Evolutionary conservation across 2,888 invertebrate genomes (phyloP).

Genomic region (Parnassius smintheus): DNA sequence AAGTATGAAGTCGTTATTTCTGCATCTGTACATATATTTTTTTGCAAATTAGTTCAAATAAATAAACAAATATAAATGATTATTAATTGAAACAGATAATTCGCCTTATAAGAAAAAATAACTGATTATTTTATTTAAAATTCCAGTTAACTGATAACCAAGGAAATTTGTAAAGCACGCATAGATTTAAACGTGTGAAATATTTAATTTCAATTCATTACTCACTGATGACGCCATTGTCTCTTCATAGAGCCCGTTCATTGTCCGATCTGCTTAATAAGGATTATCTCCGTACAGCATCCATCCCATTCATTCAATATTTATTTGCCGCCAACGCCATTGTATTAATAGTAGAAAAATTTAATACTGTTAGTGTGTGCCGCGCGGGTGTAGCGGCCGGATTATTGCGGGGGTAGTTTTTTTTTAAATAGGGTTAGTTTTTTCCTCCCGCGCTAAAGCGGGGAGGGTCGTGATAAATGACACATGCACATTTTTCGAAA

Average conservation of each 20-base stretch:
- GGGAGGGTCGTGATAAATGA: conserved; percentile 80
- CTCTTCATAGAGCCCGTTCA: conserved; percentile 34
- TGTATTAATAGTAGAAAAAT: conserved; percentile 76
- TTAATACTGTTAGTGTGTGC: conserved; percentile 78
- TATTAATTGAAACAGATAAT: no score
- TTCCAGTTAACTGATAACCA: no score
- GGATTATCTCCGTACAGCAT: conserved; percentile 59
- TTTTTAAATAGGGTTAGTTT: conserved; percentile 80
- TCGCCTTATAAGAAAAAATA: no score
- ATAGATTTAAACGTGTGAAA: conserved; percentile 13
- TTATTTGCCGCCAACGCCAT: conserved; percentile 68
- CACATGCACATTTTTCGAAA: conserved; percentile 82
- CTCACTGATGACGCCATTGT: conserved; percentile 31
- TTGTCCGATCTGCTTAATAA: conserved; percentile 62
- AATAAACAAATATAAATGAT: no score
- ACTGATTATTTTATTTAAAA: no score
- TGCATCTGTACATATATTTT: no score
- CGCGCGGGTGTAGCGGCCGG: conserved; percentile 62
- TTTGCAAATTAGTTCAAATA: no score
- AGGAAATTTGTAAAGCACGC: neutral
- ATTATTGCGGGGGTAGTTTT: conserved; percentile 75
- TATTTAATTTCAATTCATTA: conserved; percentile 25
- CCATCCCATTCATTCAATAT: conserved; percentile 71
- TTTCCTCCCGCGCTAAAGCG: conserved; percentile 53
- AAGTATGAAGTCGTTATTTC: no score